phyloP scores from a whole-genome alignment of 2,888 invertebrate genomes.

The Archaeoteleia sp. region DNA sequence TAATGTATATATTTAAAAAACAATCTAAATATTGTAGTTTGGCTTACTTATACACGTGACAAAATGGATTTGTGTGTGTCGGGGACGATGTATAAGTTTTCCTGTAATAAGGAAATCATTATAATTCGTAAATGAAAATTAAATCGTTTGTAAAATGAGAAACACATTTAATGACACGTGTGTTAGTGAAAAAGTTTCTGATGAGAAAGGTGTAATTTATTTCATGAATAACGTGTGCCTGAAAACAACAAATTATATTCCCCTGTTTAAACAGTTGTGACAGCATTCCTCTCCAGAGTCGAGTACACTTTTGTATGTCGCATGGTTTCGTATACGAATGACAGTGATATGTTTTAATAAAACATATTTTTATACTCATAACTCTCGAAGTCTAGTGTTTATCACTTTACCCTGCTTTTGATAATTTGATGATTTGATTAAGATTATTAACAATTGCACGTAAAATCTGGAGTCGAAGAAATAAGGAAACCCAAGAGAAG shows the following conservation, averaged over 20 bases:
- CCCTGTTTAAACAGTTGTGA: slow-evolving; percentile 4
- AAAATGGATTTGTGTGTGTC: too few species aligned
- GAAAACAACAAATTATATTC: not conserved
- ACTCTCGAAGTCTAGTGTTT: too few species aligned
- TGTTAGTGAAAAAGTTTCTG: not conserved
- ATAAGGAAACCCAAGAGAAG: not conserved
- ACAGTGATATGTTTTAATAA: slow-evolving; percentile 10
- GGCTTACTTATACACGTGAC: too few species aligned
- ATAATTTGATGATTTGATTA: not conserved
- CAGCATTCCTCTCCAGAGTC: slow-evolving; percentile 16
- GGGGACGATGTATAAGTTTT: too few species aligned
- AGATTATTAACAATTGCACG: not conserved
- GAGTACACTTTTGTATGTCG: slow-evolving; percentile 13
- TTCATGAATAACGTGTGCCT: not conserved
- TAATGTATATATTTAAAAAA: too few species aligned
- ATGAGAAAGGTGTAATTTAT: not conserved
- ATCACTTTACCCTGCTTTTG: too few species aligned
- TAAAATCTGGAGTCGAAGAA: not conserved
- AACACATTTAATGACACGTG: slow-evolving; percentile 5
- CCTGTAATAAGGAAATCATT: not conserved
- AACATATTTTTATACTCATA: slow-evolving; percentile 26
- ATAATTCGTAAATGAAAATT: not conserved
- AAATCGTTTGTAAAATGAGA: not conserved
- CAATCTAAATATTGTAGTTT: too few species aligned
- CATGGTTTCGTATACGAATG: slow-evolving; percentile 11